Percentiles rank a stretch among this genome's conserved stretches.
Evolutionary conservation across 2,888 invertebrate species (phyloP).

Genomic region (Limnephilus lunatus): DNA sequence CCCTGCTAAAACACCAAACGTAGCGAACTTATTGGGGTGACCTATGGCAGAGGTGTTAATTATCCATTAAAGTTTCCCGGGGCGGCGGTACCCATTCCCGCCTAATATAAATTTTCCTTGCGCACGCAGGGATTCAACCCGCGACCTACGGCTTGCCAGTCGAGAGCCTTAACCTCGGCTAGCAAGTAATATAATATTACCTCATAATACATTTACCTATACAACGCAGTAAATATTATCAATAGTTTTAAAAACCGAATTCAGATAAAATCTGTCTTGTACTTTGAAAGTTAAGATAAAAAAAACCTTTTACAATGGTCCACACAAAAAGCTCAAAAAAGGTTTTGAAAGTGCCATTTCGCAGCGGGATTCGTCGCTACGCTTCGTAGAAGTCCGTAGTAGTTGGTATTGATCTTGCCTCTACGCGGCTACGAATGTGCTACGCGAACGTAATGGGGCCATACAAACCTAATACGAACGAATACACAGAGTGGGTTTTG

Average conservation of each 20-base stretch:
- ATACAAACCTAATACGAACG: not conserved
- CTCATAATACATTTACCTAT: no score
- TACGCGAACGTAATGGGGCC: not conserved
- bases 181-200: no score
- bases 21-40: no score
- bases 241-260: not conserved
- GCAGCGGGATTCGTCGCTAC: not conserved
- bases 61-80: no score
- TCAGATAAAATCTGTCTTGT: not conserved
- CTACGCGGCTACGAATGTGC: slow-evolving; percentile 21
- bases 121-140: no score
- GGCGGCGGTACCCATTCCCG: no score
- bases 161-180: no score
- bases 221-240: not conserved
- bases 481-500: not conserved
- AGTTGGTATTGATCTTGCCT: slow-evolving; percentile 5
- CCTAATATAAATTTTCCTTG: no score
- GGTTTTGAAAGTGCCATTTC: not conserved
- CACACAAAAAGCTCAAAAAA: not conserved
- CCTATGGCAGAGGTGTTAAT: no score
- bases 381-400: not conserved
- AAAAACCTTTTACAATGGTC: not conserved
- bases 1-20: no score
- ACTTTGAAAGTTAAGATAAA: not conserved
- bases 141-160: no score